Evolutionary conservation across 2,888 invertebrate species (phyloP), one percentile per base, ranked within the genome.

Genomic region (Coenonympha arcania): DNA sequence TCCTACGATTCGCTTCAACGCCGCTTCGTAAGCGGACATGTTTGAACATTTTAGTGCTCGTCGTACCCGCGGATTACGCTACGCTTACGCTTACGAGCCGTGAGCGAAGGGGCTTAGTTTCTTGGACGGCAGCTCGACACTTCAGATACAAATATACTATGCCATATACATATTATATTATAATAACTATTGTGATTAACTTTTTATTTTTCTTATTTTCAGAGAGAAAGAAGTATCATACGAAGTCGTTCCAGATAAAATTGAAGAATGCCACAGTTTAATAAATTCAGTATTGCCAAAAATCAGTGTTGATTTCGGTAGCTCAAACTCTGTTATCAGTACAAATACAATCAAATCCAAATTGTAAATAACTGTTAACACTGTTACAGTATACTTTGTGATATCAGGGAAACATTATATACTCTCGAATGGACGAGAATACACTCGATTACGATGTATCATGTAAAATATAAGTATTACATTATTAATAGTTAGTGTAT

Each of bases 201-300:
- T 11, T 13, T 4, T 30, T 3, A 13, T 3, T 16, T 8, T 20
- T 6, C 24, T 50, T 33, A 9, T 34, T 69, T 70, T 9, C 72
- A 82, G 83, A 13, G 62, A 67, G 4, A 56, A 68, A 51, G 73
- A 69, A 1, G 58, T 67, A 4, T 50, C 48, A 0, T 81, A 79
- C 61, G 59, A 66, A 50, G 46, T 67, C 22, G 67, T 71, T 6
- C 64, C 71, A 8, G 54, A 58, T 0, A 61, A 51, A 1, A 64
- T 83, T 61, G 52, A 64, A 4, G 57, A 66, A n/a, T 73, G 69
- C 42, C 62, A 62, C 18, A 60, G 50, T 20, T 65, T 82, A 47
- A 58, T 82, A 46, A 58, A 28, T 13, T 69, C 75, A 8, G 64
- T 79, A 39, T 52, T 76, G 44, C 82, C 84, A 4, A 28, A 54